Base-by-base conservation (phyloP, 2,888 invertebrate species). In the Sylvicola cinctus region DNA sequence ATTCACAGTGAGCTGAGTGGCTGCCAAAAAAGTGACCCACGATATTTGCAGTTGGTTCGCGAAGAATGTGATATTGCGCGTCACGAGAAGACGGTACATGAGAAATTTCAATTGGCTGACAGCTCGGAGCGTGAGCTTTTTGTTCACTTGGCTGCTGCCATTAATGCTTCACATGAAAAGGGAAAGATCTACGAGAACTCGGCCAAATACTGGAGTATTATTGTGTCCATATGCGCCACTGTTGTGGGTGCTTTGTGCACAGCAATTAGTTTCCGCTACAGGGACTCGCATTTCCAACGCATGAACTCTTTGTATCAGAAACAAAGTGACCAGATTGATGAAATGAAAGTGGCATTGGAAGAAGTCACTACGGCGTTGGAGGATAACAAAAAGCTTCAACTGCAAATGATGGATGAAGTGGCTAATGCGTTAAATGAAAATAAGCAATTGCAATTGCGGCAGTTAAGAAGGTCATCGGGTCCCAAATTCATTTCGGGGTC, bases 131-230 rank as follows among this genome's bases (percentile, higher is more conserved):
- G 83, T 3, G 77, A 78, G 34, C 54, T 69, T 10, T 84, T 84
- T 49, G 66, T 72, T 1, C 63, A 68, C 0, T 67, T 84, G 50
- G 75, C 79, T 0, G 70, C 72, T 14, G 74, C 79, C 0, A 71
- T 85, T 1, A 68, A 84, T 41, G 69, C 79, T 42, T 79, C 79
- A 13, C 84, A 87, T 48, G 85, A 87, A 52, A 66, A 78, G 36
- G 85, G 87, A 52, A 55, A 84, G 26, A 72, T 77, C 1, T 76
- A 83, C 46, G 70, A 78, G 3, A 83, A 85, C 51, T 64, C 77
- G 36, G 81, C 83, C 37, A 85, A 85, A 54, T 85, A 85, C 52
- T 81, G 81, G 72, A 76, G 76, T 40, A 66, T 80, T 36, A 70
- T 75, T 29, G 76, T 74, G 5, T 76, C 77, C 4, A 61, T 77